phyloP scores from a whole-genome alignment of 2,888 invertebrate species.

The Cremastinae sp. region DNA sequence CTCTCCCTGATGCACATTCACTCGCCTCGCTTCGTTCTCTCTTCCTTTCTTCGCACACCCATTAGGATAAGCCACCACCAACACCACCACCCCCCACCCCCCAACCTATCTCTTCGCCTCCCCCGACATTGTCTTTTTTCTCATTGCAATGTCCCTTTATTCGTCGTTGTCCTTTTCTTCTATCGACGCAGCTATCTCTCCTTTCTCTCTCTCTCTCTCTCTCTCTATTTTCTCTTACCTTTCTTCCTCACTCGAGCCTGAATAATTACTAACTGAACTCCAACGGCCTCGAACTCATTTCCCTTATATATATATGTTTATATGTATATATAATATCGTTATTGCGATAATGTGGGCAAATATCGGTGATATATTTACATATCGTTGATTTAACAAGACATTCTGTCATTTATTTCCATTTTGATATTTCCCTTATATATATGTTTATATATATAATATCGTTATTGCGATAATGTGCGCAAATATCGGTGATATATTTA shows the following conservation, averaged over 20 bases:
- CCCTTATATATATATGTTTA: too few species aligned
- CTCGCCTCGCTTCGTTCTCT: constrained; percentile 21
- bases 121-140: constrained; percentile 6
- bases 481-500: too few species aligned
- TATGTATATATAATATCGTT: background rate
- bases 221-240: constrained; percentile 21
- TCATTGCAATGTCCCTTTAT: constrained; percentile 32
- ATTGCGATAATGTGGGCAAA: too few species aligned
- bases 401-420: too few species aligned
- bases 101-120: constrained; percentile 6
- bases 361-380: too few species aligned
- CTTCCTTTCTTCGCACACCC: constrained; percentile 28
- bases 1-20: constrained; percentile 22
- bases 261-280: constrained; percentile 50
- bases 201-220: constrained; percentile 10
- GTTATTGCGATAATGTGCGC: too few species aligned
- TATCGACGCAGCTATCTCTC: background rate
- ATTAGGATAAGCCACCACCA: constrained; percentile 22
- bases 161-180: constrained; percentile 10
- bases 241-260: constrained; percentile 25
- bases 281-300: constrained; percentile 44
- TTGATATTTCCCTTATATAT: too few species aligned
- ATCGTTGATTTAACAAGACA: too few species aligned
- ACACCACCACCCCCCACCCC: constrained; percentile 13
- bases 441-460: too few species aligned